A percentile compares a stretch with the other conserved stretches of the same genome.
These are phyloP conservation scores for Dascillus cervinus DNA, from an alignment of 2,888 invertebrate species.

Conservation along the genomic window DNA sequence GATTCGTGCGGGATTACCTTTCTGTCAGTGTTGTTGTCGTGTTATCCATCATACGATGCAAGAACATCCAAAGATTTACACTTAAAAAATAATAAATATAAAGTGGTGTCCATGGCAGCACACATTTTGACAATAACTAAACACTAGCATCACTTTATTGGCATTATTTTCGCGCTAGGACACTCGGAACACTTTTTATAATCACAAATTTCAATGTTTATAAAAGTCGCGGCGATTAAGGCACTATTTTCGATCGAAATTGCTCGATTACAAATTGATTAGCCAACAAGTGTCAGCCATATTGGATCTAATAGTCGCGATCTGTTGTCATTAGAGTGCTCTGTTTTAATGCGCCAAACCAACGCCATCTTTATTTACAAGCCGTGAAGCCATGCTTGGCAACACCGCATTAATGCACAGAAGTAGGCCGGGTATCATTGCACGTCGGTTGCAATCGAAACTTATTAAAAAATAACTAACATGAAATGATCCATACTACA, in stretches of 20 bases:
- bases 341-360: too few relatives aligned
- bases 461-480: too few relatives aligned
- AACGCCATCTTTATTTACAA: too few relatives aligned
- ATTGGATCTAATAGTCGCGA: too few relatives aligned
- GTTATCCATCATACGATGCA: constrained; percentile 35
- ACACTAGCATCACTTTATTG: constrained; percentile 30
- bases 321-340: too few relatives aligned
- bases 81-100: constrained; percentile 18
- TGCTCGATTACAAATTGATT: constrained; percentile 27
- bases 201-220: constrained; percentile 18
- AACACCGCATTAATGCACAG: too few relatives aligned
- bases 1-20: constrained; percentile 24
- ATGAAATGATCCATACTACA: too few relatives aligned
- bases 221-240: constrained; percentile 27
- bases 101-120: constrained; percentile 29
- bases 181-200: constrained; percentile 13
- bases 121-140: constrained; percentile 31
- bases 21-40: constrained; percentile 25
- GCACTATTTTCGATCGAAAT: constrained; percentile 29
- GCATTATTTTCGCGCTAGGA: constrained; percentile 11
- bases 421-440: too few relatives aligned
- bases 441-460: too few relatives aligned
- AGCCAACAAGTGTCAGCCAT: constrained; percentile 44
- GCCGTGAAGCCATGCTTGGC: too few relatives aligned
- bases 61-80: constrained; percentile 25